phyloP scores from a whole-genome alignment of 2,888 invertebrate species.

The Caenorhabditis becei region DNA sequence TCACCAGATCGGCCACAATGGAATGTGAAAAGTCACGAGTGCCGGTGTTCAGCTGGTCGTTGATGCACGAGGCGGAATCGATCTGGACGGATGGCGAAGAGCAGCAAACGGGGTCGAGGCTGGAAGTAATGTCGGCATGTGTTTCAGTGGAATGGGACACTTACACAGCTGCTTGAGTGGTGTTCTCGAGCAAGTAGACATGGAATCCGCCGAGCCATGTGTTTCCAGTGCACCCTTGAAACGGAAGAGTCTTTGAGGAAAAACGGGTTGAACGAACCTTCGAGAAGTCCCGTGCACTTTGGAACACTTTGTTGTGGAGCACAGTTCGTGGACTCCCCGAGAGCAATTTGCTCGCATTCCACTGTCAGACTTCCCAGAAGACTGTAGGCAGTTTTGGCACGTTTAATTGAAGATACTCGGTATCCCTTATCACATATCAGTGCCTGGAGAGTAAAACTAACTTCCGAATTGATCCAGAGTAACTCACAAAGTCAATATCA shows the following conservation, averaged over 20 bases:
- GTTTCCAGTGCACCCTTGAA: constrained; percentile 74
- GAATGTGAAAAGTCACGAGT: constrained; percentile 70
- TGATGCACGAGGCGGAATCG: constrained; percentile 73
- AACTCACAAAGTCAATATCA: constrained; percentile 53
- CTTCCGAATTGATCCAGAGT: no score
- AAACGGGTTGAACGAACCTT: constrained; percentile 30
- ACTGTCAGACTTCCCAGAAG: constrained; percentile 67
- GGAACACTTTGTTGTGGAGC: constrained; percentile 70
- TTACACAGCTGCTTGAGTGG: constrained; percentile 77
- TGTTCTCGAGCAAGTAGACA: constrained; percentile 77
- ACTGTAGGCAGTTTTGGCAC: constrained; percentile 68
- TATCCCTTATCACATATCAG: constrained; percentile 71
- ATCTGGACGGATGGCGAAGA: constrained; percentile 74
- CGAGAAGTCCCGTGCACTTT: constrained; percentile 66
- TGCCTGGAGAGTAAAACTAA: constrained; percentile 45
- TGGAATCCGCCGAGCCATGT: constrained; percentile 80
- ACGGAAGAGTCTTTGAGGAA: no score
- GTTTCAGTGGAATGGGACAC: constrained; percentile 27
- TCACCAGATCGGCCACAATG: constrained; percentile 70
- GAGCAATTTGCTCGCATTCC: constrained; percentile 71
- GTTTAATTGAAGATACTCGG: constrained; percentile 67
- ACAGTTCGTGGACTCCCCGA: constrained; percentile 65
- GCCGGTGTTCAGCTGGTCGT: constrained; percentile 77
- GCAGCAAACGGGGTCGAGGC: constrained; percentile 80
- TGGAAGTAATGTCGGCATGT: constrained; percentile 46